Conservation (phyloP, 2,888 invertebrate species). For the Rotaria sp. region DNA sequence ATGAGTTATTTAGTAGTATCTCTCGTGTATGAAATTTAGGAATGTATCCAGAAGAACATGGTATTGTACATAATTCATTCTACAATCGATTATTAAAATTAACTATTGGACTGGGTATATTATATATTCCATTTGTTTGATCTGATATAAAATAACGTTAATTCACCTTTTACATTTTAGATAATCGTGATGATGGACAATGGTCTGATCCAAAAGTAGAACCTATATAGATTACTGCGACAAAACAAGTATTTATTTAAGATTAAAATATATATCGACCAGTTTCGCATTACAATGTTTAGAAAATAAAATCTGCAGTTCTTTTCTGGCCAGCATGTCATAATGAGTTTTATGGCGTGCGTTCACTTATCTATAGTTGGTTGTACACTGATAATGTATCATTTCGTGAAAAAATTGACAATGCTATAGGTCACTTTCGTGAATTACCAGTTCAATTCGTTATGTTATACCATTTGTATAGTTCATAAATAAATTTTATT, state of each 20-base stretch:
- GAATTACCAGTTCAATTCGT: not conserved
- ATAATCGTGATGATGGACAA: not conserved
- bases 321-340: conserved; percentile 4
- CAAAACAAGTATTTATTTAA: not conserved
- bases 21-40: not conserved
- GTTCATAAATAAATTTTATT: not conserved
- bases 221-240: not conserved
- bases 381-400: not conserved
- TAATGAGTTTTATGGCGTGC: not conserved
- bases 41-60: not conserved
- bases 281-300: not conserved
- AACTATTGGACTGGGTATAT: not conserved
- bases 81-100: not conserved
- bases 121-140: too few relatives aligned
- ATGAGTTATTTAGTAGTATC: too few relatives aligned
- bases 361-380: not conserved
- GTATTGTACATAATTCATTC: not conserved
- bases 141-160: too few relatives aligned
- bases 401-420: not conserved
- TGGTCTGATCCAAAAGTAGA: not conserved
- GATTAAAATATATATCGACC: too few relatives aligned
- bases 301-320: not conserved
- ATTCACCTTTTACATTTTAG: too few relatives aligned
- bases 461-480: not conserved
- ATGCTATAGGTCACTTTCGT: not conserved